Evolutionary conservation across 2,888 invertebrate species (phyloP).

Genomic region (Amiota communis): DNA sequence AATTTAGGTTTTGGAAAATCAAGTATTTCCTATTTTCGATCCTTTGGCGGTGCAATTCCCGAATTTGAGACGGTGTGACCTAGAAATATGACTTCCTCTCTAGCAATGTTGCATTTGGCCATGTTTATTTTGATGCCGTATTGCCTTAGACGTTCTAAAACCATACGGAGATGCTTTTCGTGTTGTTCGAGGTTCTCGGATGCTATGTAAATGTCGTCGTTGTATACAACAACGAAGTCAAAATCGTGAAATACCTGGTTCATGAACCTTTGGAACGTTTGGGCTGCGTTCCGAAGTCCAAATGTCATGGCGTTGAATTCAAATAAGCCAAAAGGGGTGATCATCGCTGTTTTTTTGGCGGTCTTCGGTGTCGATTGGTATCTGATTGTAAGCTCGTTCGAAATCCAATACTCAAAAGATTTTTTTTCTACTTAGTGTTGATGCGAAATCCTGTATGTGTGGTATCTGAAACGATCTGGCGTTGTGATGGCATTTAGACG

Average conservation of each 20-base stretch:
- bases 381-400: too few species aligned
- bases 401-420: slow-evolving; percentile 37
- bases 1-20: slow-evolving; percentile 40
- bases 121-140: too few species aligned
- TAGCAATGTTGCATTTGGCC: slow-evolving; percentile 42
- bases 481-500: not conserved
- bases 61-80: slow-evolving; percentile 36
- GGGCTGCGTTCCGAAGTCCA: too few species aligned
- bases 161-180: slow-evolving; percentile 24
- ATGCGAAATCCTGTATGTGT: not conserved
- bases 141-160: slow-evolving; percentile 42
- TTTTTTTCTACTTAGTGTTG: not conserved
- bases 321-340: slow-evolving; percentile 67
- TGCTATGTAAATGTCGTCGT: too few species aligned
- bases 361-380: not conserved
- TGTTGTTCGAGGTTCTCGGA: too few species aligned
- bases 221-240: too few species aligned
- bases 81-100: slow-evolving; percentile 35
- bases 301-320: slow-evolving; percentile 49
- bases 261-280: too few species aligned
- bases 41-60: slow-evolving; percentile 36
- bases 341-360: slow-evolving; percentile 67
- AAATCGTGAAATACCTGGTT: too few species aligned
- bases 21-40: slow-evolving; percentile 38
- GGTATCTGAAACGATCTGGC: not conserved